Base-by-base conservation (phyloP, 2,888 invertebrate genomes). In the Leucophenga montana region DNA sequence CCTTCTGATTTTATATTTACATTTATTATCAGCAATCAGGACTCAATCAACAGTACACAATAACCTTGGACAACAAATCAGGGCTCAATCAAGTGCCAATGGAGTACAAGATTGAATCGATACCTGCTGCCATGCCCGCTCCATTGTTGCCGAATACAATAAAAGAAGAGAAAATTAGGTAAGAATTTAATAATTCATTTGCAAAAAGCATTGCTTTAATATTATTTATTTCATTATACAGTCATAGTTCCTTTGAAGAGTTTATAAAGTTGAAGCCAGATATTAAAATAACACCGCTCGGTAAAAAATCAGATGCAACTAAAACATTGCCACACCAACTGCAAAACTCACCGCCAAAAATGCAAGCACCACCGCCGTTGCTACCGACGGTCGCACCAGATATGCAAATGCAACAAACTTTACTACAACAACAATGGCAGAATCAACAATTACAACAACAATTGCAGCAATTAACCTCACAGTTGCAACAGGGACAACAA, bases 251-350 rank as follows among this genome's bases (percentile, higher is more conserved):
- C 3, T 72, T 88, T 69, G 87, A 88, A 50, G 88, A 88, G 71
- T 88, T 88, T 73, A 82, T 88, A 5, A 85, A 86, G 71, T 80
- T 88, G 64, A 88, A 88, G 73, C 88, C 88, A 8, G 88, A 88
- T 68, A 87, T 88, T 13, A 87, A 88, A 59, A 87, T 88, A 6
- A 88, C 88, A 8, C 86, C 88, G 11, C 75, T 88, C 9, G 71
- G 82, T 0, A 82, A 78, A 9, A 82, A 78, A 9, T 78, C 77
- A 61, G 79, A 77, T 0, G 3, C 48, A 33, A 9, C 20, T 5
- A 62, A 62, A 14, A 0, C 62, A 8, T 20, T 33, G 56, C 18
- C 44, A n/a, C 33, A 33, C 9, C 65, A 27, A 31, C 33, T 22
- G 2, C 13, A 46, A 64, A 27, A 33, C 3, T 39, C 31, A 16